phyloP scores from a whole-genome alignment of 2,797 vertebrate species.

The Miichthys miiuy region DNA sequence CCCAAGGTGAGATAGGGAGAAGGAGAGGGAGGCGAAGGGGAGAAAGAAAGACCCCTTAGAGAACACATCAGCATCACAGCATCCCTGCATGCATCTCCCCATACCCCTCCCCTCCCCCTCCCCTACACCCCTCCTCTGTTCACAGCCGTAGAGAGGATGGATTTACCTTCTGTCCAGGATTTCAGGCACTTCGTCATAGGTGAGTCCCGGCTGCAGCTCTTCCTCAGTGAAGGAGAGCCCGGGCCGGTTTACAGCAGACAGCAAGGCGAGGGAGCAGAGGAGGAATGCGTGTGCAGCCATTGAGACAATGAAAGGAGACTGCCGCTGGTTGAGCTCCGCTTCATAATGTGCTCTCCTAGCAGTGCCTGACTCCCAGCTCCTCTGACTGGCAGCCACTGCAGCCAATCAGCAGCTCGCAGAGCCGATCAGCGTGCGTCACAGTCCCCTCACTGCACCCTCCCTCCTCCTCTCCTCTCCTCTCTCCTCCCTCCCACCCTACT shows the following conservation, averaged over 20 bases:
- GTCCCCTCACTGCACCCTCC: slow-evolving; percentile 68
- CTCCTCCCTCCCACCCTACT: slow-evolving; percentile 68
- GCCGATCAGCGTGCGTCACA: slow-evolving; percentile 84
- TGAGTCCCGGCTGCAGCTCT: slow-evolving; percentile 76
- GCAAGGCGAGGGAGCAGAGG: slow-evolving; percentile 83
- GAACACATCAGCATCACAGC: slow-evolving; percentile 77
- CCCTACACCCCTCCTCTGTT: slow-evolving; percentile 51
- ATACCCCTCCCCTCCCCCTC: slow-evolving; percentile 35
- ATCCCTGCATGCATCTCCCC: slow-evolving; percentile 68
- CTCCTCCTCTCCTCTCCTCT: slow-evolving; percentile 50
- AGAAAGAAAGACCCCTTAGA: slow-evolving; percentile 44
- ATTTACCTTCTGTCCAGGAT: slow-evolving; percentile 87
- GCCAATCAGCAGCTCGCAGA: slow-evolving; percentile 78
- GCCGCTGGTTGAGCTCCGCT: slow-evolving; percentile 84
- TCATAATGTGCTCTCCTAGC: slow-evolving; percentile 89
- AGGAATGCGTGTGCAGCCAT: slow-evolving; percentile 88
- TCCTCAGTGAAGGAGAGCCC: slow-evolving; percentile 82
- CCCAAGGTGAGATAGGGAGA: slow-evolving; percentile 60
- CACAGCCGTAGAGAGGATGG: slow-evolving; percentile 58
- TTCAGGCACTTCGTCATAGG: slow-evolving; percentile 86
- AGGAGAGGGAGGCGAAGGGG: neutral
- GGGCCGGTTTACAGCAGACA: slow-evolving; percentile 80
- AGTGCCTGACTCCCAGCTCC: slow-evolving; percentile 81
- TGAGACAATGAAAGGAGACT: slow-evolving; percentile 86
- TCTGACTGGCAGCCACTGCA: slow-evolving; percentile 71